phyloP scores from a whole-genome alignment of 2,113 vertebrate species.

The Donacobius atricapilla region DNA sequence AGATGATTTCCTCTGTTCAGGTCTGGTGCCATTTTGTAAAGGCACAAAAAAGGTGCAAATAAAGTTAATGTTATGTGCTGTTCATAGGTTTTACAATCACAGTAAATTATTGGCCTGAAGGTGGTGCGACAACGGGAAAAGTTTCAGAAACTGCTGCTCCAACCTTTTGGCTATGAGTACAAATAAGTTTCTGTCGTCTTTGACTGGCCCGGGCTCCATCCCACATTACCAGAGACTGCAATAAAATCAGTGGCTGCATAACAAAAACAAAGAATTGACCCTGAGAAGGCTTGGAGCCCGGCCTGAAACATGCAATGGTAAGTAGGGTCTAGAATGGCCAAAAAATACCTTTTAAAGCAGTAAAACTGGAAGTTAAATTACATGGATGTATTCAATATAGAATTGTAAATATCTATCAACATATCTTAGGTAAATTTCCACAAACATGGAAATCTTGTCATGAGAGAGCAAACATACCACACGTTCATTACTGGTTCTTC shows the following conservation, averaged over 20 bases:
- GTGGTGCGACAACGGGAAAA: not conserved
- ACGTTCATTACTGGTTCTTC: not conserved
- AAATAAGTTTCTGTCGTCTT: not conserved
- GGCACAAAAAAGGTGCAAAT: not conserved
- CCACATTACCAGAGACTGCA: not conserved
- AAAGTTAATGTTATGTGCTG: not conserved
- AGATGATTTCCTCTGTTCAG: not conserved
- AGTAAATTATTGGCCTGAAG: not conserved
- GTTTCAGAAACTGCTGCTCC: not conserved
- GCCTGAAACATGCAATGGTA: not conserved
- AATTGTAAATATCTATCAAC: not conserved
- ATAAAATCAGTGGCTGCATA: not conserved
- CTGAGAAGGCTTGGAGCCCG: not conserved
- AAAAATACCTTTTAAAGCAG: not conserved
- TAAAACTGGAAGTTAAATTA: not conserved
- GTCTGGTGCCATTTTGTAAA: not conserved
- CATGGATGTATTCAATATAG: not conserved
- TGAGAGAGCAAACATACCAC: not conserved
- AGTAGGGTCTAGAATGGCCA: not conserved
- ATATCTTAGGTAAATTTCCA: not conserved
- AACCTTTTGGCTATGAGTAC: not conserved
- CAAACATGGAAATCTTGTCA: fast-evolving
- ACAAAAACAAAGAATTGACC: not conserved
- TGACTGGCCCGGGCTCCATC: not conserved
- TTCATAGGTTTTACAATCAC: not conserved